These are phyloP conservation scores for Prostheceraeus crozeri DNA, from an alignment of 2,888 invertebrate genomes.

Conservation along the genomic window DNA sequence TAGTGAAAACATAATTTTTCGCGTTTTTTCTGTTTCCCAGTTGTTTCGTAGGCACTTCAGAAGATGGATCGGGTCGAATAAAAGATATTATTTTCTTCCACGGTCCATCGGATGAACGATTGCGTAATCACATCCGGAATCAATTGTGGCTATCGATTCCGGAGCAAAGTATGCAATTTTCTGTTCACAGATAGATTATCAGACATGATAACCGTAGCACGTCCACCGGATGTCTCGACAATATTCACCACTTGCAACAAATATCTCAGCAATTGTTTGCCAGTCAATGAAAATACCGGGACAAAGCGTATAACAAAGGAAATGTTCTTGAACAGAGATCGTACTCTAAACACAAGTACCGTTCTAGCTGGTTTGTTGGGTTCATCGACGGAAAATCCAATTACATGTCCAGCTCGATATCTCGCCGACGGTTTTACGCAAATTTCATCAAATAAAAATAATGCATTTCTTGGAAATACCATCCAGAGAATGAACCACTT, in stretches of 20 bases:
- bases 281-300: slow-evolving; percentile 25
- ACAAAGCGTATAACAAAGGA: slow-evolving; percentile 28
- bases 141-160: slow-evolving; percentile 24
- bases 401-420: slow-evolving; percentile 28
- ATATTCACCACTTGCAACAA: slow-evolving; percentile 11
- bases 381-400: slow-evolving; percentile 30
- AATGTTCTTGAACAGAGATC: slow-evolving; percentile 13
- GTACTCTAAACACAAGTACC: slow-evolving; percentile 23
- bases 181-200: slow-evolving; percentile 22
- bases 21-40: slow-evolving; percentile 23
- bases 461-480: slow-evolving; percentile 24
- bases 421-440: slow-evolving; percentile 27
- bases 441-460: slow-evolving; percentile 30
- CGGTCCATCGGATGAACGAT: slow-evolving; percentile 26
- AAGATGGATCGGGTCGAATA: slow-evolving; percentile 31
- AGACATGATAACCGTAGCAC: slow-evolving; percentile 24
- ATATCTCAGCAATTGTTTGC: slow-evolving; percentile 7
- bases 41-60: slow-evolving; percentile 31
- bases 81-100: slow-evolving; percentile 22
- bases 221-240: slow-evolving; percentile 30
- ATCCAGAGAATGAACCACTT: slow-evolving; percentile 5
- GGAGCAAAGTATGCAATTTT: slow-evolving; percentile 11
- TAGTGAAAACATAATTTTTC: slow-evolving; percentile 19
- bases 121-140: slow-evolving; percentile 15
- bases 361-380: slow-evolving; percentile 24